Evolutionary conservation across 2,797 vertebrate species (phyloP).

Genomic region (Crenichthys baileyi): DNA sequence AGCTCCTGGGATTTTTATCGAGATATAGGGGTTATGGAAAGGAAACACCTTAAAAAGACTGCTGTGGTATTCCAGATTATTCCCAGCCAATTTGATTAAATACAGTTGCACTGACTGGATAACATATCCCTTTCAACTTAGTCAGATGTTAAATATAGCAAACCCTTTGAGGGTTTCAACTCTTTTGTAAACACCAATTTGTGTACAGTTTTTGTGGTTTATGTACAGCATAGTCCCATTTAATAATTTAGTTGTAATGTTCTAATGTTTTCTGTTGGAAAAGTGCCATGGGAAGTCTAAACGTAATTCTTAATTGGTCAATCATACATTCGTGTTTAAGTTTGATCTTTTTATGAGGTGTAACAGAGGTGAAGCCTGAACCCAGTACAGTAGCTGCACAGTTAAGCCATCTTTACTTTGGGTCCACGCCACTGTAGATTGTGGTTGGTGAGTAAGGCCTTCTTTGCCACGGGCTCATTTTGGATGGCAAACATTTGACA

Average conservation of each 20-base stretch:
- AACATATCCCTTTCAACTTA: background rate
- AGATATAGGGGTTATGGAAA: too few species aligned
- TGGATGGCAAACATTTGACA: conserved; percentile 77
- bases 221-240: background rate
- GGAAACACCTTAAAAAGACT: too few species aligned
- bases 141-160: background rate
- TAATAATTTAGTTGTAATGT: background rate
- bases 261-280: conserved; percentile 7
- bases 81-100: too few species aligned
- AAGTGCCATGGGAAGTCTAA: background rate
- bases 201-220: background rate
- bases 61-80: too few species aligned
- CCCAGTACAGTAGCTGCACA: conserved; percentile 68
- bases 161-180: background rate
- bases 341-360: conserved; percentile 59
- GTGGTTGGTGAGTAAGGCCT: conserved; percentile 68
- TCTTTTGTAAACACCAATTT: background rate
- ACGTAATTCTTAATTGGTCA: conserved; percentile 41
- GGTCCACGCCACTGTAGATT: conserved; percentile 70
- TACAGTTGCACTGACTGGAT: too few species aligned
- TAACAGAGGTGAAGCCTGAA: conserved; percentile 54
- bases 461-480: conserved; percentile 70
- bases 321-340: conserved; percentile 38
- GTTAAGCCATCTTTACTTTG: conserved; percentile 74
- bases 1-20: too few species aligned